Evolutionary conservation across 2,113 vertebrate genomes (phyloP), one percentile per base, ranked within the genome.

Genomic region (Capra hircus): DNA sequence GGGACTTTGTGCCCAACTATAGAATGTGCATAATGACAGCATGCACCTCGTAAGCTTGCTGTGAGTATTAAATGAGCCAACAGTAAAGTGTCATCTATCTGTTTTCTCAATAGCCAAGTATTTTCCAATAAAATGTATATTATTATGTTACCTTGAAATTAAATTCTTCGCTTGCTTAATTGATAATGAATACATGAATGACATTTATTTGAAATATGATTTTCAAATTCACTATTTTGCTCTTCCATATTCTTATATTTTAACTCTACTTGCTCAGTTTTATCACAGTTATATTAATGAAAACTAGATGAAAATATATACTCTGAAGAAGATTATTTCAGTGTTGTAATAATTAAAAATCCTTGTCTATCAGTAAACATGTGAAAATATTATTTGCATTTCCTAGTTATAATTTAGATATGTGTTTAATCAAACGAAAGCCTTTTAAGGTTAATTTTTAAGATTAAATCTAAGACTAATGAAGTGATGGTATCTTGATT

Each of bases 391-490:
- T 50, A 62, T 93, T 96, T 97, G 2, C 0, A 94, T 57, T 92
- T 67, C n/a, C 93, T 94, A 52, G 0, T 59, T 97, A 87, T 95
- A 92, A 94, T 78, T 97, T 93, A n/a, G 3, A 27, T 3, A 64
- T 21, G 23, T 30, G 21, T 93, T 8, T 88, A 50, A 93, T 85
- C 33, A 97, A 95, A 94, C 60, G 2, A 1, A 96, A 45, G 55
- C 74, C 78, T 60, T 62, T 91, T 67, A 33, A 91, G n/a, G 43
- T 88, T 85, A 84, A 88, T 27, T 95, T 91, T 88, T 85, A 91
- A 45, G 14, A 96, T 93, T 86, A 94, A 78, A 15, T 93, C 94
- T 91, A 97, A 95, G 17, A 4, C 55, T 94, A 95, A 80, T 94
- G 67, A 96, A 93, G 62, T 85, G 82, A 71, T 88, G 28, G 16